Base-by-base conservation (phyloP, 2,113 vertebrate genomes). In the Spilogale gracilis region DNA sequence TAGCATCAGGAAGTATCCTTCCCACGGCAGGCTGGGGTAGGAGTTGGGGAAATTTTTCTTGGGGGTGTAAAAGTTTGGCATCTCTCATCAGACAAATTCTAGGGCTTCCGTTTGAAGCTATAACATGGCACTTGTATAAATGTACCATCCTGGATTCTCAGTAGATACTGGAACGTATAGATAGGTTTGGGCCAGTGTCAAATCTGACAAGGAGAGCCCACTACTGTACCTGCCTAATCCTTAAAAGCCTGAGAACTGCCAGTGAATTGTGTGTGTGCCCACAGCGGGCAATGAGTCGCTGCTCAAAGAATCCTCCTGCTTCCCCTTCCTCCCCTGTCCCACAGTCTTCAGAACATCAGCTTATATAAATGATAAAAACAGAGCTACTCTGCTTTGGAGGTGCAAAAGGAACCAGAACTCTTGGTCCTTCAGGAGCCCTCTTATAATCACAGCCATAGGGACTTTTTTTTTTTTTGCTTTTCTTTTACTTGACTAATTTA, bases 21-120 rank as follows among this genome's bases (percentile, higher is more conserved):
- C 43, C 50, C 87, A 56, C 84, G 83, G 60, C 48, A 58, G 25
- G 5, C 58, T 74, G 76, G 32, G 50, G n/a, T 17, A 74, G 50
- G n/a, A 23, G n/a, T 60, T 21, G 4, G 71, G 81, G 16, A 60
- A 80, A 38, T 7, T 43, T 87, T 86, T 94, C 45, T 88, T 27
- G 9, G 21, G 9, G 12, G 25, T 78, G 27, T n/a, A 8, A 32
- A 61, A 63, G 3, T 89, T 23, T 54, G 88, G 48, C 27, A 82
- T 71, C 18, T 95, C 54, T 89, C 38, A 81, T 85, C 17, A 85
- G 65, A 94, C 45, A 58, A 67, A 79, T 21, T 60, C 45, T 63
- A 50, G 58, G 71, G 12, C 52, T 94, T 65, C 76, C 27, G 6
- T 69, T 54, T 32, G 9, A 90, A 82, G 58, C 25, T 52, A 67